phyloP scores from a whole-genome alignment of 1,140 invertebrate genomes.

The Aphaenogaster floridana region DNA sequence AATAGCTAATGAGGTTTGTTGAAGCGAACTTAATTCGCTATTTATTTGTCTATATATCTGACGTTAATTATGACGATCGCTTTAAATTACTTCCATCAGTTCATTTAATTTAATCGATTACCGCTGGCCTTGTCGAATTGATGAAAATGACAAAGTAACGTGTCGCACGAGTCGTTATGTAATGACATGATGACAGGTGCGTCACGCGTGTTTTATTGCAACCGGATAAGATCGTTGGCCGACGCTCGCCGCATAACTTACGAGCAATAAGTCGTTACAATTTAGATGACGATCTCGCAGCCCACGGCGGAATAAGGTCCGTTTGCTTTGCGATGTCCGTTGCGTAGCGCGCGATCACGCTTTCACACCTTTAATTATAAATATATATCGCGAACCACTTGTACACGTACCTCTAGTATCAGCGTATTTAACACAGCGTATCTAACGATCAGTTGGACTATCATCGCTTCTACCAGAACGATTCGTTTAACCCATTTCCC shows the following conservation, averaged over 20 bases:
- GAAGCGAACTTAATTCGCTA: conserved; percentile 8
- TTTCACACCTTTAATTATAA: conserved; percentile 65
- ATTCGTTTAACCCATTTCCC: conserved; percentile 35
- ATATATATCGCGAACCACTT: conserved; percentile 3
- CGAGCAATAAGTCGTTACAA: conserved; percentile 50
- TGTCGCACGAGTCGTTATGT: conserved; percentile 57
- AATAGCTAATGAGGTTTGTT: background rate
- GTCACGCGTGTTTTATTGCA: conserved; percentile 65
- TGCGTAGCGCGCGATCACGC: background rate
- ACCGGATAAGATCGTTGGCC: conserved; percentile 69
- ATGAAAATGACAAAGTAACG: conserved; percentile 15
- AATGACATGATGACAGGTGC: conserved; percentile 76
- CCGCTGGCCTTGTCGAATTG: conserved; percentile 35
- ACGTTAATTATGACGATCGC: conserved; percentile 10
- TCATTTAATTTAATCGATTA: conserved; percentile 62
- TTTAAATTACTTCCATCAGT: conserved; percentile 42
- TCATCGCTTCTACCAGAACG: conserved; percentile 24
- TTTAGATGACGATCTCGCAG: conserved; percentile 75
- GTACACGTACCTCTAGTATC: background rate
- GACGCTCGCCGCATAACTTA: conserved; percentile 69
- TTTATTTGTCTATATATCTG: background rate
- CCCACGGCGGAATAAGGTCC: conserved; percentile 47
- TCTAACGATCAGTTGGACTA: conserved; percentile 39
- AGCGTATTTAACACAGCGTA: conserved; percentile 32
- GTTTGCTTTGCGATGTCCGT: conserved; percentile 47